A percentile compares a stretch with the other conserved stretches of the same genome.
Conservation (phyloP, 1,140 invertebrate genomes). For the Drosophila parabipectinata region DNA sequence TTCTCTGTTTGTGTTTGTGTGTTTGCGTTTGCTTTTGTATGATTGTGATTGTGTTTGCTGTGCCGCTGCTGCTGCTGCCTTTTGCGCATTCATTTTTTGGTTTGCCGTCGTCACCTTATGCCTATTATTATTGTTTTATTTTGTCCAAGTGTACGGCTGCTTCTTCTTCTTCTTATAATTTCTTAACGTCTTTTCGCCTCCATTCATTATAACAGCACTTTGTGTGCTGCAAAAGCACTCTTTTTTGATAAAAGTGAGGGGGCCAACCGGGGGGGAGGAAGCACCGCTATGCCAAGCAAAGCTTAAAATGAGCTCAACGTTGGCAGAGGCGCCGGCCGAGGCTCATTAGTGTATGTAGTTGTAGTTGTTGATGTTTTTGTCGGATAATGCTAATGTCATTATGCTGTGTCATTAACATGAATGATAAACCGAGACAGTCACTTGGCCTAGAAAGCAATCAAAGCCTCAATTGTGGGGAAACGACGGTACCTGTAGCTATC, state of each 20-base stretch:
- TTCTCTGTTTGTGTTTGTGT: conserved; percentile 21
- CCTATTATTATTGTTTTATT: conserved; percentile 79
- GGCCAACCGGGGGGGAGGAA: conserved; percentile 22
- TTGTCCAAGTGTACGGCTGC: conserved; percentile 46
- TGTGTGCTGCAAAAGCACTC: conserved; percentile 19
- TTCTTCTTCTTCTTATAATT: conserved; percentile 55
- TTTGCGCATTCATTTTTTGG: conserved; percentile 74
- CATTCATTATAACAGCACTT: conserved; percentile 79
- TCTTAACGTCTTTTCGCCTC: conserved; percentile 64
- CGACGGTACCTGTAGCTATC: conserved; percentile 6
- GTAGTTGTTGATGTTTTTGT: conserved; percentile 31
- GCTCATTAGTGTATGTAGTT: conserved; percentile 58
- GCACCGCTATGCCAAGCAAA: conserved; percentile 73
- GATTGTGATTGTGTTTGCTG: conserved; percentile 21
- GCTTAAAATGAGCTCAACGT: conserved; percentile 55
- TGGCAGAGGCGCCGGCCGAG: conserved; percentile 18
- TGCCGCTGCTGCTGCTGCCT: too few relatives aligned
- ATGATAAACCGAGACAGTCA: conserved; percentile 51
- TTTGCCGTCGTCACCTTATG: conserved; percentile 79
- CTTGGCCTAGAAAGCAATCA: conserved; percentile 80
- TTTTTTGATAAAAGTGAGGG: neutral
- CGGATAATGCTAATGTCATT: conserved; percentile 73
- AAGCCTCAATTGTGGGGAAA: conserved; percentile 36
- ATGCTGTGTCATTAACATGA: conserved; percentile 75
- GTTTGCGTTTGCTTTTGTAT: conserved; percentile 10